phyloP scores from a whole-genome alignment of 2,797 vertebrate genomes.

The Pseudochaenichthys georgianus region DNA sequence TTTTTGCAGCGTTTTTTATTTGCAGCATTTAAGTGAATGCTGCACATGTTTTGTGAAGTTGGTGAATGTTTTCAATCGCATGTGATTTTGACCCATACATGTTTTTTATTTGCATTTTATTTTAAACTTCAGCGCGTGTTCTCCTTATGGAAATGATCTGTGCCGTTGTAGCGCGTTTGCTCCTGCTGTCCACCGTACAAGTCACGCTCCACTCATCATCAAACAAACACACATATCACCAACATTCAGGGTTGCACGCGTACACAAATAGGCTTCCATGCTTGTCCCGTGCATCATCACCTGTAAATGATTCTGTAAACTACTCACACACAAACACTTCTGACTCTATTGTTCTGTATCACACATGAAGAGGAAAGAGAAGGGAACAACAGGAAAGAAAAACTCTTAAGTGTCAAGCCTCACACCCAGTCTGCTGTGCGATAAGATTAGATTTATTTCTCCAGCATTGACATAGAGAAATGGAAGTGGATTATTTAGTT shows the following conservation, averaged over 20 bases:
- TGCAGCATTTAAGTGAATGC: too few relatives aligned
- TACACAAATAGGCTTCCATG: slow-evolving; percentile 1
- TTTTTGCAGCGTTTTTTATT: too few relatives aligned
- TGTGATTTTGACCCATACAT: too few relatives aligned
- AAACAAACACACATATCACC: slow-evolving; percentile 4
- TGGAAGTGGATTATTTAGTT: slow-evolving; percentile 80
- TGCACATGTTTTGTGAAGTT: too few relatives aligned
- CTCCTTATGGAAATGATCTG: too few relatives aligned
- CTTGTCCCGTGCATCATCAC: slow-evolving; percentile 25
- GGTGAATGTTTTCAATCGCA: too few relatives aligned
- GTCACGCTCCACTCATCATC: slow-evolving; percentile 17
- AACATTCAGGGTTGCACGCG: slow-evolving; percentile 1
- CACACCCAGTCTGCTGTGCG: slow-evolving; percentile 66
- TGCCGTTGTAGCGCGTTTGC: too few relatives aligned
- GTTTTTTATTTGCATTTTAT: too few relatives aligned
- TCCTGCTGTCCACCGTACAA: too few relatives aligned
- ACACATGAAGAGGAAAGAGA: slow-evolving; percentile 47
- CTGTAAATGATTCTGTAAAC: slow-evolving; percentile 39
- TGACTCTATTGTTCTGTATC: slow-evolving; percentile 48
- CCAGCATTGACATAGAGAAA: slow-evolving; percentile 71
- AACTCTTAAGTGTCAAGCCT: slow-evolving; percentile 61
- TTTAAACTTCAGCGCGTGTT: too few relatives aligned
- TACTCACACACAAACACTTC: slow-evolving; percentile 12
- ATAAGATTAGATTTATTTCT: slow-evolving; percentile 81
- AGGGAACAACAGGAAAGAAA: slow-evolving; percentile 30